Percentiles rank a stretch among this genome's conserved stretches.
These are phyloP conservation scores for Hypotaenidia okinawae DNA, from an alignment of 2,797 vertebrate genomes.

Conservation along the genomic window DNA sequence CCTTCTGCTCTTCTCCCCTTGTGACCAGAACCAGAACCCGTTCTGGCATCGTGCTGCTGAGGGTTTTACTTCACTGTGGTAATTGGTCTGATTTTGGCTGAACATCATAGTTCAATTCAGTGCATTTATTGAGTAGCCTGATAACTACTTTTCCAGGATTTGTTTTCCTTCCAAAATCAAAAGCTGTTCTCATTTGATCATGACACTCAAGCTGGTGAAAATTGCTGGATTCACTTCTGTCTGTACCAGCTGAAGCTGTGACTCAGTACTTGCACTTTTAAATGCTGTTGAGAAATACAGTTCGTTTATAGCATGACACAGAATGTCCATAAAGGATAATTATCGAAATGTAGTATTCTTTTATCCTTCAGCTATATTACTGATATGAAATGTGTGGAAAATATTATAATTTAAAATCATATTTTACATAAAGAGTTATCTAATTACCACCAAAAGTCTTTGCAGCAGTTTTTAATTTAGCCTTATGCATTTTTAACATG, in stretches of 20 bases:
- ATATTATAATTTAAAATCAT: conserved; percentile 57
- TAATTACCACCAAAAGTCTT: conserved; percentile 58
- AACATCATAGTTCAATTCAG: not conserved
- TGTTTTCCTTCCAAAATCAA: conserved; percentile 32
- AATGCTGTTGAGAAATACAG: not conserved
- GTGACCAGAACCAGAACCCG: not conserved
- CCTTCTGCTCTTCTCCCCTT: not conserved
- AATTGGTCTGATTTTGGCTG: not conserved
- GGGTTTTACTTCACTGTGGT: not conserved
- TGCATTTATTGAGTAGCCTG: not conserved
- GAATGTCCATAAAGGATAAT: conserved; percentile 5
- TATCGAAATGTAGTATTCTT: not conserved
- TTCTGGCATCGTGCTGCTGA: not conserved
- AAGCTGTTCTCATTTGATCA: conserved; percentile 6
- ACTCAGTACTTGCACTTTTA: conserved; percentile 1
- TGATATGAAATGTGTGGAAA: conserved; percentile 6
- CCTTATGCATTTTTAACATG: conserved; percentile 73
- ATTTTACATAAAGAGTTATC: conserved; percentile 49
- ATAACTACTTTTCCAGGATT: not conserved
- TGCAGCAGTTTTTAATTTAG: conserved; percentile 73
- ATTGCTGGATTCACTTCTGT: not conserved
- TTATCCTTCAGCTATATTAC: not conserved
- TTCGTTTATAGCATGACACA: conserved; percentile 12
- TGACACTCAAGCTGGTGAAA: conserved; percentile 21
- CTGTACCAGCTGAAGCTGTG: conserved; percentile 19